Base-by-base conservation (phyloP, 2,113 vertebrate species). In the Cyphomyrus discorhynchus region DNA sequence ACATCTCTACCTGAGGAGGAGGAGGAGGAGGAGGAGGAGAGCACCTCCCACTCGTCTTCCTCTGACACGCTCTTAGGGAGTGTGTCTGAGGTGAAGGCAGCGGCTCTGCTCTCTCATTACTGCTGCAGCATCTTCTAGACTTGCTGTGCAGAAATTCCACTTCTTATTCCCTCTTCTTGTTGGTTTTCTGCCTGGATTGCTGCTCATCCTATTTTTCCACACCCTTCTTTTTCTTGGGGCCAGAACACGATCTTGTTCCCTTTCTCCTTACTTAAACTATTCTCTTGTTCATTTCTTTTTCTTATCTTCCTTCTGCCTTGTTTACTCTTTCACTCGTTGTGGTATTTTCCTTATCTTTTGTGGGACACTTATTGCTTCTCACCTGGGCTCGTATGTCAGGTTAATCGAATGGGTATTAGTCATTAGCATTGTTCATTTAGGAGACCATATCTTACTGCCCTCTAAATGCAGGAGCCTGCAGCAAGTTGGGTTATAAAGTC, bases 1-100 rank as follows among this genome's bases (percentile, higher is more conserved):
- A 82, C 84, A 74, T 90, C 86, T 90, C 77, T 85, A 86, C 91
- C 90, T 91, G 92, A 91, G 21, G 93, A 94, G 47, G 93, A 94
- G n/a, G 93, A 94, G 62, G 92, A 91, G 17, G 93, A 94, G 47
- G 93, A 94, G n/a, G 94, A 95, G 27, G 93, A 94, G 62, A 89
- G 91, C 91, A 94, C 93, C 92, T 90, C 89, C 91, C 93, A 94
- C 91, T 96, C 95, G 13, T 96, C 95, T 3, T 96, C 95, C 90
- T 96, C 95, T 91, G 95, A 94, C 93, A 96, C 95, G 90, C 93
- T 96, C 87, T 95, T 95, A 80, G 90, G 93, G 92, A 96, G 95
- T 93, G 80, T 93, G 87, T 91, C 94, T 49, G 95, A 96, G 95
- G 96, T 96, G 96, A 94, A 94, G 74, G 74, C 74, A 42, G 13